Conservation (phyloP, 2,113 vertebrate genomes). For the Notarius lentiginosus region DNA sequence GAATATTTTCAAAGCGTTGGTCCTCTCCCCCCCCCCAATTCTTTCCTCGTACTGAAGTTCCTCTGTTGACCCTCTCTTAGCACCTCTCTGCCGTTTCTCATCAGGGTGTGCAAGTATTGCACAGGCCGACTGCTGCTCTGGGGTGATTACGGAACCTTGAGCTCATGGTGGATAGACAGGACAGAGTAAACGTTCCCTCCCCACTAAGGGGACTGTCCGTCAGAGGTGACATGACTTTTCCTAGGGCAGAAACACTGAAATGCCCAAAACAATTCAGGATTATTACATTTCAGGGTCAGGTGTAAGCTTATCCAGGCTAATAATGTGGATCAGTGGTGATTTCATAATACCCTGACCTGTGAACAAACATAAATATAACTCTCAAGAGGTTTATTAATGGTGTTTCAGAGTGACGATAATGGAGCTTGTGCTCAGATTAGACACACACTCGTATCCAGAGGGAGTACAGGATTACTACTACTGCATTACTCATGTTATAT, state of each 20-base stretch:
- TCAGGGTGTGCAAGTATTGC: slow-evolving; percentile 63
- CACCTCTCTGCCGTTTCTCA: slow-evolving; percentile 44
- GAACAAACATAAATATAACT: not conserved
- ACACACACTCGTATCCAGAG: not conserved
- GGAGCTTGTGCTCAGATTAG: not conserved
- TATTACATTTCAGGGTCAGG: slow-evolving; percentile 6
- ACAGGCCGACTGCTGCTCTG: slow-evolving; percentile 25
- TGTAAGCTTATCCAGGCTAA: not conserved
- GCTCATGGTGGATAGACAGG: not conserved
- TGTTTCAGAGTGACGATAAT: not conserved
- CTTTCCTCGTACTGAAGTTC: not conserved
- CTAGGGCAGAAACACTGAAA: not conserved
- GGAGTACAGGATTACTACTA: not conserved
- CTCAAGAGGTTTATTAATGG: not conserved
- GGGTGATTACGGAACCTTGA: not conserved
- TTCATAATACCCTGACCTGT: not conserved
- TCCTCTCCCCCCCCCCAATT: not conserved
- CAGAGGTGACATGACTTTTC: too few species aligned
- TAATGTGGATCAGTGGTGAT: not conserved
- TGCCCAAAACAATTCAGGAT: slow-evolving; percentile 32
- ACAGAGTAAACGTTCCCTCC: slow-evolving; percentile 59
- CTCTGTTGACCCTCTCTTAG: slow-evolving; percentile 21
- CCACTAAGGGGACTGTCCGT: slow-evolving; percentile 44
- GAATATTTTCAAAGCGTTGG: not conserved
- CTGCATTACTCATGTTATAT: not conserved